A percentile compares a stretch with the other conserved stretches of the same genome.
Conservation (phyloP, 1,140 invertebrate species). For the Trachelipus rathkii region DNA sequence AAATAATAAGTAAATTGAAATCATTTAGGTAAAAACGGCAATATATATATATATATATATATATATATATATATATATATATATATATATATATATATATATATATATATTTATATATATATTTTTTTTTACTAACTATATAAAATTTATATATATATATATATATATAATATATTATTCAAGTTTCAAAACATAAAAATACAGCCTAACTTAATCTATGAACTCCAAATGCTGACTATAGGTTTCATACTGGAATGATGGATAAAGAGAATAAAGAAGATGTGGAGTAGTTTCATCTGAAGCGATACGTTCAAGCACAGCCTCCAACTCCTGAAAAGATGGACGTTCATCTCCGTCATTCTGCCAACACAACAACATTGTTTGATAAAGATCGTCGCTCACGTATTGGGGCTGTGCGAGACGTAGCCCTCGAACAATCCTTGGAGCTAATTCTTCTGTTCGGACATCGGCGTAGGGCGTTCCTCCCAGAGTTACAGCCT, state of each 20-base stretch:
- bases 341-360: conserved; percentile 73
- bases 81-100: too few relatives aligned
- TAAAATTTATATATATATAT: too few relatives aligned
- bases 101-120: too few relatives aligned
- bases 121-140: too few relatives aligned
- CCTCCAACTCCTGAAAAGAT: conserved; percentile 59
- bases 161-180: too few relatives aligned
- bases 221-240: conserved; percentile 44
- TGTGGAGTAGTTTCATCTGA: conserved; percentile 32
- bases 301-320: conserved; percentile 23
- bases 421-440: conserved; percentile 63
- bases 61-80: too few relatives aligned
- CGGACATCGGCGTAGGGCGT: conserved; percentile 68
- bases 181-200: conserved; percentile 22
- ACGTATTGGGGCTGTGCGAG: conserved; percentile 64
- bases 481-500: conserved; percentile 72
- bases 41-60: too few relatives aligned
- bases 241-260: conserved; percentile 43
- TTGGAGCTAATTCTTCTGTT: conserved; percentile 63
- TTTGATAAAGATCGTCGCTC: conserved; percentile 71
- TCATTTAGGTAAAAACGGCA: too few relatives aligned
- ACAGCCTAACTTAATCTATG: conserved; percentile 29
- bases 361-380: conserved; percentile 79
- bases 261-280: conserved; percentile 41
- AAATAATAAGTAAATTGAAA: too few relatives aligned